A percentile compares a stretch with the other conserved stretches of the same genome.
These are phyloP conservation scores for Varanus salvator DNA, from an alignment of 2,113 vertebrate genomes.

Conservation along the genomic window DNA sequence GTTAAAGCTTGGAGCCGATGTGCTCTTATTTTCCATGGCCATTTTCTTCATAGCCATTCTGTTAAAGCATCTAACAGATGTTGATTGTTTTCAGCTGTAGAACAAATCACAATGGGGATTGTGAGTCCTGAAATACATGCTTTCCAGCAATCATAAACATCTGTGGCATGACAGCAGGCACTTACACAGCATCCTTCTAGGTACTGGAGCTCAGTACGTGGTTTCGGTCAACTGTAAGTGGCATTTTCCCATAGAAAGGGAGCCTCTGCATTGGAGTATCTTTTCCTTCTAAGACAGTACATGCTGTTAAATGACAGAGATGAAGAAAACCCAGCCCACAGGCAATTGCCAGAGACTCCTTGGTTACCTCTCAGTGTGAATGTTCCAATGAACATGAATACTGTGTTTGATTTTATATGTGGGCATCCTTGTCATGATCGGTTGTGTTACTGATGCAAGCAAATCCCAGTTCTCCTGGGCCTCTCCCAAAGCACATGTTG, in stretches of 20 bases:
- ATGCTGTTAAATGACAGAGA: conserved; percentile 50
- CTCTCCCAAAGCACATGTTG: neutral
- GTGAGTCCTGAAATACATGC: conserved; percentile 55
- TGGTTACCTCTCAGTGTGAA: conserved; percentile 31
- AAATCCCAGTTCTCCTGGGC: conserved; percentile 3
- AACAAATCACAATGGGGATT: conserved; percentile 17
- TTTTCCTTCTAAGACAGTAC: conserved; percentile 48
- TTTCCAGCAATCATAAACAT: conserved; percentile 46
- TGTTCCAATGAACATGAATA: conserved; percentile 45
- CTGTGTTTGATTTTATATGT: conserved; percentile 39
- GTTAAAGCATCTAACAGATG: conserved; percentile 16
- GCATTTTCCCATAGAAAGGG: conserved; percentile 35
- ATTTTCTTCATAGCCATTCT: conserved; percentile 5
- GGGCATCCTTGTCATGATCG: conserved; percentile 15
- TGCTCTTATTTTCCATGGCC: conserved; percentile 6
- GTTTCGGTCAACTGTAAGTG: conserved; percentile 66
- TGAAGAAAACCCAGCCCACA: conserved; percentile 40
- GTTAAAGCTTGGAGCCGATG: neutral
- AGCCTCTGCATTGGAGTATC: conserved; percentile 40
- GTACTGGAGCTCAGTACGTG: conserved; percentile 59
- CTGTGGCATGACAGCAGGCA: conserved; percentile 44
- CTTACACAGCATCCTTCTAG: conserved; percentile 56
- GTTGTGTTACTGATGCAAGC: neutral
- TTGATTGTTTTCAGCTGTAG: conserved; percentile 58
- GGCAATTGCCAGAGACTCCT: conserved; percentile 31